Base-by-base conservation (phyloP, 1,140 invertebrate genomes). In the Brachionus sp. region DNA sequence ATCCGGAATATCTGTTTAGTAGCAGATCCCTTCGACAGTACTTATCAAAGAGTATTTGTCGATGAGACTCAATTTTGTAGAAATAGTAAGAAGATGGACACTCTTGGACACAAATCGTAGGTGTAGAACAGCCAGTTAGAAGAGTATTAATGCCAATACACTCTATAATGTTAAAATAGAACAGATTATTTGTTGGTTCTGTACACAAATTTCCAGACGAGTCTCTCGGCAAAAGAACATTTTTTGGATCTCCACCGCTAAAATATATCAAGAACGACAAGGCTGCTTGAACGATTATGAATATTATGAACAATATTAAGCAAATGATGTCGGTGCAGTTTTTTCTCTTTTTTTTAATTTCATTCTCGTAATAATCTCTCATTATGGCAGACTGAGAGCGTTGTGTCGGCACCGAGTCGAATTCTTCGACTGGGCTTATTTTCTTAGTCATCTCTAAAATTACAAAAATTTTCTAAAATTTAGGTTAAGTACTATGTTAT, bases 101-200 rank as follows among this genome's bases (percentile, higher is more conserved):
- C 25, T 82, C 29, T 29, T 19, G 13, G 12, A 82, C 80, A 70
- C 80, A 82, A 12, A 82, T 37, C 23, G 57, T 66, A 13, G 80
- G 57, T 3, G 80, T 33, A 5, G 80, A 33, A 19, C 80, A 82
- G 3, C 77, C 77, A 13, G 77, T 44, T 2, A 80, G 23, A 3
- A 66, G 16, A 6, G 77, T 44, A 33, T 57, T 37, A 62, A 80
- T 44, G 50, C 77, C 50, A n/a, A 80, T 44, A 25, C 77, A 80
- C 16, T 80, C 77, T n/a, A 80, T 35, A 42, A 80, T 25, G 39
- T 62, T 80, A 50, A 80, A 80, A 44, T 44, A 80, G n/a, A 80
- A 80, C 5, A 80, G 16, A 25, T 80, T 42, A 25, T 50, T 16
- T 16, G 33, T 80, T 2, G 50, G 23, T 5, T 66, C 77, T 3